phyloP scores from a whole-genome alignment of 2,113 vertebrate species.

The Crotophaga sulcirostris region DNA sequence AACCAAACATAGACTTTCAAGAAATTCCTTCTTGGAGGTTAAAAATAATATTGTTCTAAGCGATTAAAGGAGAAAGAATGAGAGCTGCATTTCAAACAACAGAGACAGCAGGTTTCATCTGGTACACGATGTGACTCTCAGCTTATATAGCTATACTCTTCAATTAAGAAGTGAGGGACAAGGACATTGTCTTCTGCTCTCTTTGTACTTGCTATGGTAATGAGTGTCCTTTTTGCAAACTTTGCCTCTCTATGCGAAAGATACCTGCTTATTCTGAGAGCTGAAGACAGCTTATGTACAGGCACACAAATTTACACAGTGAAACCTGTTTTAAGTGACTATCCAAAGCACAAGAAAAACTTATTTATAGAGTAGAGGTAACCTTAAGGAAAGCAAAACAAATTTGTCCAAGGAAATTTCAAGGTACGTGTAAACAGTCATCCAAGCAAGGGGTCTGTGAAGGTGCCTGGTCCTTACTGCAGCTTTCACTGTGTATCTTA shows the following conservation, averaged over 20 bases:
- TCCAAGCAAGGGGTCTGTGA: neutral
- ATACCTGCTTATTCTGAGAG: neutral
- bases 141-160: neutral
- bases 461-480: neutral
- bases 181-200: neutral
- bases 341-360: constrained; percentile 26
- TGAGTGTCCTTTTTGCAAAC: neutral
- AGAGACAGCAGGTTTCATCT: neutral
- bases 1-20: constrained; percentile 20
- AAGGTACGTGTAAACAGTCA: neutral
- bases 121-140: neutral
- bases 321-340: constrained; percentile 2
- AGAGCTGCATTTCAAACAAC: neutral
- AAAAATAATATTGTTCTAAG: neutral
- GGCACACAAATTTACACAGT: neutral
- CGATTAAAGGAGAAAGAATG: neutral
- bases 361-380: neutral
- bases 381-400: neutral
- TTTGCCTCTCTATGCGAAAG: neutral
- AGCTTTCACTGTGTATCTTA: neutral
- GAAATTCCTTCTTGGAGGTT: neutral
- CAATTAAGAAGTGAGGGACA: neutral
- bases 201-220: neutral
- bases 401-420: neutral
- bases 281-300: neutral